These are phyloP conservation scores for Saguinus imperator DNA, from an alignment of 2,113 vertebrate genomes.

Conservation along the genomic window DNA sequence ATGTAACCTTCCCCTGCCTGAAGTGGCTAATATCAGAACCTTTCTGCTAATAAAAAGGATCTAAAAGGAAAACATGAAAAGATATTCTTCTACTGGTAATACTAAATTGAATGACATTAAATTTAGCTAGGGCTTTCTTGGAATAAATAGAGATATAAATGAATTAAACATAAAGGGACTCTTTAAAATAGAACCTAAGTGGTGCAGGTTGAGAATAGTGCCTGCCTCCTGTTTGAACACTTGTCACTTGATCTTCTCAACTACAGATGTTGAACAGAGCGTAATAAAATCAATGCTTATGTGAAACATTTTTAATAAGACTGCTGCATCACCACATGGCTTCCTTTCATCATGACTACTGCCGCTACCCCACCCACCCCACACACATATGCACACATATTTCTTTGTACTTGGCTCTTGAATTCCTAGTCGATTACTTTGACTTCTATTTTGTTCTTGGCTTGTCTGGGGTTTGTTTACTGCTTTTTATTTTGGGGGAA, in stretches of 20 bases:
- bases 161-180: neutral
- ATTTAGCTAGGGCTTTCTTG: neutral
- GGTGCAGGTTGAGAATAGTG: neutral
- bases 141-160: constrained; percentile 27
- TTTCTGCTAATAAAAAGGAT: neutral
- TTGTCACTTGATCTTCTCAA: neutral
- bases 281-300: neutral
- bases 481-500: neutral
- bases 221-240: neutral
- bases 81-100: neutral
- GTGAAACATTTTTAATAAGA: neutral
- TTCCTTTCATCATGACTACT: neutral
- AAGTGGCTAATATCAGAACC: neutral
- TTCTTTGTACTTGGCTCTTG: neutral
- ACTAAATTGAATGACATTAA: neutral
- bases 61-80: neutral
- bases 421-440: neutral
- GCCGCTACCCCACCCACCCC: neutral
- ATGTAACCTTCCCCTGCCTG: neutral
- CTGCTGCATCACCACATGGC: neutral
- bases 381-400: neutral
- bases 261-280: neutral
- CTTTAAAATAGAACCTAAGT: neutral
- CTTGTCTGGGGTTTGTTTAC: neutral
- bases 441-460: neutral